Evolutionary conservation across 23 tunicate species (phyloP), one percentile per base, ranked within the genome.

Genomic region (Phallusia fumigata): DNA sequence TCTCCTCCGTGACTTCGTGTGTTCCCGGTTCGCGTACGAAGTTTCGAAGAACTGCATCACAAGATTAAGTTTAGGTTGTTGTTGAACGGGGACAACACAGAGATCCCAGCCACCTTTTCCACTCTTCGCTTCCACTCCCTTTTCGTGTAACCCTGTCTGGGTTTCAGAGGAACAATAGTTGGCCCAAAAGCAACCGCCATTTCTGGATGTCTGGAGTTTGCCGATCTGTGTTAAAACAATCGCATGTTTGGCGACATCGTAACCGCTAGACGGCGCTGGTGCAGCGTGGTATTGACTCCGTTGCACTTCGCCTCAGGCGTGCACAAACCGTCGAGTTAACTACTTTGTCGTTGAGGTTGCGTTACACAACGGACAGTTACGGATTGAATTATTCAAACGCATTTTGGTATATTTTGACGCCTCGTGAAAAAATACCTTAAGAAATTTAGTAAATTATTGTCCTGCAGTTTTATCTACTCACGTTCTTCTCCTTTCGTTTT

Each of bases 101-200:
- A 58, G 3, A 58, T 58, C 13, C 3, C 69, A 58, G 16, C 69
- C 19, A 88, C 91, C 73, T 82, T 88, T 77, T 58, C 87, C 0
- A 82, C 91, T 34, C 91, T 35, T 26, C 83, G 26, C 0, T 40
- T 77, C 91, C 91, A 88, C 2, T 77, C 84, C 8, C 58, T 83
- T 32, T 33, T 35, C 12, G 77, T 30, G 30, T 11, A 32, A 26
- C 58, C 76, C 5, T 47, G 32, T 45, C 16, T 3, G 16, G 82
- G 76, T 30, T 19, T 19, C 19, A 84, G 33, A 11, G 88, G 88
- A 35, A 78, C 18, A n/a, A 84, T 33, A 30, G 79, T 32, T 19
- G 88, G 88, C 5, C 88, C 88, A 76, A 84, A 84, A 15, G 88
- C 88, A 0, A 84, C 53, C 40, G 80, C 86, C 28, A 79, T 79